Base-by-base conservation (phyloP, 2,113 vertebrate species). In the Hippocampus abdominalis region DNA sequence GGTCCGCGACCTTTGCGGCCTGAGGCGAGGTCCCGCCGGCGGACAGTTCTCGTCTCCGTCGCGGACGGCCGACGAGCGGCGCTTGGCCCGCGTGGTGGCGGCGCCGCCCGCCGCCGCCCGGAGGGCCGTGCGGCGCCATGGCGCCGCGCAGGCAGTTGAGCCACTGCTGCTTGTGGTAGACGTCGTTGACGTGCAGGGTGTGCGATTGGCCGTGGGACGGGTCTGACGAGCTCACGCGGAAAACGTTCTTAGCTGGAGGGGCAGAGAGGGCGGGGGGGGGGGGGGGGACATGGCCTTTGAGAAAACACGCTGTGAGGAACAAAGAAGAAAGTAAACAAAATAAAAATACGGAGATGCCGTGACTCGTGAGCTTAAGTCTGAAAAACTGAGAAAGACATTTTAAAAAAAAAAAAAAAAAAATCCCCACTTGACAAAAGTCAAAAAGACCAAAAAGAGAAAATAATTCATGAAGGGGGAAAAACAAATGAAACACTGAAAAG, bases 121-220 rank as follows among this genome's bases (percentile, higher is more conserved):
- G 20, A 66, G 70, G 21, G 63, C 72, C 44, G 23, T 81, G 84
- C 27, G 81, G 81, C 12, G 79, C 20, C 63, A 96, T 88, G 20
- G 97, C 97, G 0, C 74, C 70, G 23, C 94, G 95, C 18, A 98
- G 91, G 64, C 95, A 96, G 62, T 93, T 97, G 64, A 98, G 91
- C 97, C 97, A 99, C 61, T 98, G 97, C 85, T 99, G 97, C 88
- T 98, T 99, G 90, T 98, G 96, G 91, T 97, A 99, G 29, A 98
- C 74, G 0, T 98, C 95, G 1, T 96, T 97, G 82, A 95, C 95
- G 60, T 96, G 94, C 16, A 98, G 93, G 0, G 96, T 98, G 89
- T 99, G 96, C 0, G 94, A 93, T 73, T 98, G 97, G 74, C 95
- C 94, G 0, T 88, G 91, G 16, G 84, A 75, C 0, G 94, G 86